Evolutionary conservation across 2,797 vertebrate species (phyloP).

Genomic region (Pangasius larnaudii): DNA sequence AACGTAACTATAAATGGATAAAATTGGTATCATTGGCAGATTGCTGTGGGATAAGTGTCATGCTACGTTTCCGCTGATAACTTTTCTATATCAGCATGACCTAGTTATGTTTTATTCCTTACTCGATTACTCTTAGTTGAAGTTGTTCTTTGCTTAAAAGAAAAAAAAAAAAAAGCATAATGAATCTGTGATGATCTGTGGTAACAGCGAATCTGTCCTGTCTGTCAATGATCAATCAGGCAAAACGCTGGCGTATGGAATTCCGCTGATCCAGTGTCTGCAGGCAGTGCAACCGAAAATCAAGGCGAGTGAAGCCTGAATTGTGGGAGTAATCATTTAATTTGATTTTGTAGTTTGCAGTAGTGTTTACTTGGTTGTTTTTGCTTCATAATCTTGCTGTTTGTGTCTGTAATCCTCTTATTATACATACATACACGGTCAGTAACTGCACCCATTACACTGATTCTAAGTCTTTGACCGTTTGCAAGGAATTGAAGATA

Average conservation of each 20-base stretch:
- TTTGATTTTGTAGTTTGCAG: background rate
- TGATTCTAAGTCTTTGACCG: background rate
- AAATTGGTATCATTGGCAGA: background rate
- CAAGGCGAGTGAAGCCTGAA: constrained; percentile 68
- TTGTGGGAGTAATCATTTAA: constrained; percentile 12
- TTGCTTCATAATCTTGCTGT: background rate
- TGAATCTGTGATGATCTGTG: background rate
- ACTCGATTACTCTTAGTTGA: background rate
- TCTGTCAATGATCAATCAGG: constrained; percentile 72
- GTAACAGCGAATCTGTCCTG: background rate
- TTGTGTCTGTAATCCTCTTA: background rate
- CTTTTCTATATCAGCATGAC: background rate
- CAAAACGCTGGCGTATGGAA: constrained; percentile 91
- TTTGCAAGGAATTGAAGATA: background rate
- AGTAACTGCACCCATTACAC: background rate
- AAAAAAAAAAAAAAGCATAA: background rate
- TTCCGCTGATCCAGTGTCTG: constrained; percentile 90
- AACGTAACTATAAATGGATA: background rate
- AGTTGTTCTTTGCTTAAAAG: background rate
- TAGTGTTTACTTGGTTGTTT: background rate
- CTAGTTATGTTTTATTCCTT: background rate
- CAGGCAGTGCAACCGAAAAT: constrained; percentile 85
- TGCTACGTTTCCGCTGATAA: background rate
- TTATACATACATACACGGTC: background rate
- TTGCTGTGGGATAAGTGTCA: no score